Base-by-base conservation (phyloP, 2,113 vertebrate genomes). In the Lampris incognitus region DNA sequence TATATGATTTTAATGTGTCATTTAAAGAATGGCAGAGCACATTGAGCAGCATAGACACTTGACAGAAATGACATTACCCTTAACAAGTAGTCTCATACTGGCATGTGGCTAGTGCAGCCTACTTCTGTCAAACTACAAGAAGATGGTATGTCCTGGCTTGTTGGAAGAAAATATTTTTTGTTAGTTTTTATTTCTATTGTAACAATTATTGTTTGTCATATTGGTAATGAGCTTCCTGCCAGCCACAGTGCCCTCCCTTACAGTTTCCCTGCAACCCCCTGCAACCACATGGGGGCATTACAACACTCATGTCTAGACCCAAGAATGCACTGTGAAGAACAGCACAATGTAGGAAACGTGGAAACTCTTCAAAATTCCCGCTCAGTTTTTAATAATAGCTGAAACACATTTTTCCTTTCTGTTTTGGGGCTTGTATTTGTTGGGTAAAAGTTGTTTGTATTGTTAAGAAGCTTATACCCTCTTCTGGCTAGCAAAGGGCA, bases 151-250 rank as follows among this genome's bases (percentile, higher is more conserved):
- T 76, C 63, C 75, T 64, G 78, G 79, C 79, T 72, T 66, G 66
- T 88, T 74, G 67, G 64, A 72, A 79, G 69, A 74, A 11, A 63
- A 65, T 24, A 48, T 84, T 92, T 48, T 57, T 90, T 88, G 76
- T 92, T 90, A 85, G 83, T 36, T 87, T 89, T 86, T 88, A 74
- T 80, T 89, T 91, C 85, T 87, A 77, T 86, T 89, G 52, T 79
- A 44, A 81, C 68, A 78, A 52, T 71, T 83, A 44, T 85, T 82
- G 48, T 88, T 82, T 80, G 66, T 79, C 75, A 87, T 24, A 24
- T 80, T 81, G 85, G 89, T 86, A 79, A 90, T 60, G 82, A 87
- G 91, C 87, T 93, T 92, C 91, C 90, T 91, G 87, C 84, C 83
- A 85, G 87, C 91, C 87, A 81, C 88, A 89, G 88, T 92, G 87